A percentile compares a stretch with the other conserved stretches of the same genome.
These are phyloP conservation scores for Nemapogon koenigi DNA, from an alignment of 2,888 invertebrate species.

Conservation along the genomic window DNA sequence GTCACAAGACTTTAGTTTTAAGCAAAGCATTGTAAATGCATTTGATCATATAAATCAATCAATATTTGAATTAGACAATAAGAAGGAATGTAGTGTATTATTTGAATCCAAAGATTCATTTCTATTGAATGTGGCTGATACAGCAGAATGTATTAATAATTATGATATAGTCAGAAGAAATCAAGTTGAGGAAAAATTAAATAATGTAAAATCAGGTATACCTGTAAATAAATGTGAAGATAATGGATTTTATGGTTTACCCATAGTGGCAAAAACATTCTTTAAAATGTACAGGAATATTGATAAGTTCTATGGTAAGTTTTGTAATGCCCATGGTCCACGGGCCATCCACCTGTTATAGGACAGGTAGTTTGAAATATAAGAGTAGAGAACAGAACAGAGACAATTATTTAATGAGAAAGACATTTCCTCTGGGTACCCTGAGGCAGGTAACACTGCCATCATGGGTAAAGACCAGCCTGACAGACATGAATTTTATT, in stretches of 20 bases:
- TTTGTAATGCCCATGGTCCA: too few relatives aligned
- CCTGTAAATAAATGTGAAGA: slow-evolving; percentile 17
- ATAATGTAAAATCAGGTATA: too few relatives aligned
- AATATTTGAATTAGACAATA: slow-evolving; percentile 40
- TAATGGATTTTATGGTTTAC: slow-evolving; percentile 82
- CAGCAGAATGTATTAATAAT: slow-evolving; percentile 2
- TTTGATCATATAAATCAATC: slow-evolving; percentile 61
- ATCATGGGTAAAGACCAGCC: too few relatives aligned
- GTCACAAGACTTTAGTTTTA: slow-evolving; percentile 22
- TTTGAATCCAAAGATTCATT: slow-evolving; percentile 53
- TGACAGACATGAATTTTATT: not conserved
- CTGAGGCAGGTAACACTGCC: too few relatives aligned
- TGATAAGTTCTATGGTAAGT: slow-evolving; percentile 79
- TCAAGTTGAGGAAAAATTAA: slow-evolving; percentile 20
- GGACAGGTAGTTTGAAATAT: too few relatives aligned
- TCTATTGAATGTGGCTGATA: slow-evolving; percentile 40
- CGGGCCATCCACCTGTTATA: too few relatives aligned
- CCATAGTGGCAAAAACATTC: slow-evolving; percentile 71
- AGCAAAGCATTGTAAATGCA: slow-evolving; percentile 37
- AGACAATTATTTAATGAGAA: too few relatives aligned
- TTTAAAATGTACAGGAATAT: slow-evolving; percentile 81
- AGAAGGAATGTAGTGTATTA: slow-evolving; percentile 24
- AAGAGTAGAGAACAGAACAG: too few relatives aligned
- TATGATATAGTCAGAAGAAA: too few relatives aligned
- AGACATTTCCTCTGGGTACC: too few relatives aligned